Conservation (phyloP, 2,113 vertebrate genomes). For the Tyrannus savana region DNA sequence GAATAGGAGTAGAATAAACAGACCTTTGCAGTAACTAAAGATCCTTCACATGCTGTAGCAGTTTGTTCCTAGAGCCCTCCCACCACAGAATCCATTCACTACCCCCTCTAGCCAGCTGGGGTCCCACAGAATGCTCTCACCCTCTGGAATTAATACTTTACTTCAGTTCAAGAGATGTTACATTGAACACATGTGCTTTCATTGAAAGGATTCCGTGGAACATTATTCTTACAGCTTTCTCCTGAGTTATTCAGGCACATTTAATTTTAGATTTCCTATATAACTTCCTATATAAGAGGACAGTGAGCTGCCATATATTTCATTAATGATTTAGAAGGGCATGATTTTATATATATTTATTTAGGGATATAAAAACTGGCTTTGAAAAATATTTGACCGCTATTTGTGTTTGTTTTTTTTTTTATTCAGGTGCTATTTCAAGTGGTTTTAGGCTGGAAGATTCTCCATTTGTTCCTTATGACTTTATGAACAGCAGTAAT, state of each 20-base stretch:
- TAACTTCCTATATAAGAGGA: background rate
- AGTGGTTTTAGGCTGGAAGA: conserved; percentile 98
- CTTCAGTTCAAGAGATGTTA: background rate
- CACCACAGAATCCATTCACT: background rate
- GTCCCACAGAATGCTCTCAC: background rate
- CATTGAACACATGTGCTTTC: background rate
- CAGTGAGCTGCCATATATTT: accelerated
- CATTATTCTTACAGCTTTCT: background rate
- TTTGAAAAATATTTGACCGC: background rate
- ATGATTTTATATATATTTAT: background rate
- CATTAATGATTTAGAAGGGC: background rate
- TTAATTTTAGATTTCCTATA: background rate
- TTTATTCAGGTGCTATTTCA: conserved; percentile 91
- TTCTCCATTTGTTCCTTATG: conserved; percentile 91
- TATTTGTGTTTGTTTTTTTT: background rate
- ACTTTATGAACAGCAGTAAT: conserved; percentile 92
- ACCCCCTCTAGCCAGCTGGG: background rate
- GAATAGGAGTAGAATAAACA: background rate
- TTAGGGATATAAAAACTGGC: background rate
- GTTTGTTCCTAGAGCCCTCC: background rate
- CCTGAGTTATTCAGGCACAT: background rate
- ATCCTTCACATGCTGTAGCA: background rate
- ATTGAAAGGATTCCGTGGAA: background rate
- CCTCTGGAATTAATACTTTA: background rate
- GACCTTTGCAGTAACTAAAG: background rate